Conservation (phyloP, 2,797 vertebrate genomes). For the Monodelphis domestica region DNA sequence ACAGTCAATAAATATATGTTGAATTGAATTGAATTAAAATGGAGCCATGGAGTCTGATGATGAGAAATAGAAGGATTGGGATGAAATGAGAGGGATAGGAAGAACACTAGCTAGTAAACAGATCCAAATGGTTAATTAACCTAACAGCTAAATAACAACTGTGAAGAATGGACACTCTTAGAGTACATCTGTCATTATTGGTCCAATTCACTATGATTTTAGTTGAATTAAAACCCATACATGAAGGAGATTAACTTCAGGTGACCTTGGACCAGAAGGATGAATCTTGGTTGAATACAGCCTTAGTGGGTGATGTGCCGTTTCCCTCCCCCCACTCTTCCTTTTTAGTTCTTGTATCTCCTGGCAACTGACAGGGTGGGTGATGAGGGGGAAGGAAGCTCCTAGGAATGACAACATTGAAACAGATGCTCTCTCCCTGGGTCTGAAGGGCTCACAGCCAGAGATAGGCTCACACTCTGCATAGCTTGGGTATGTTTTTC, state of each 20-base stretch:
- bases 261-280: neutral
- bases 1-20: neutral
- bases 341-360: constrained; percentile 27
- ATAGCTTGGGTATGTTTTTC: neutral
- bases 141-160: constrained; percentile 8
- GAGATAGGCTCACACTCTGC: neutral
- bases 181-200: neutral
- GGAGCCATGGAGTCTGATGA: constrained; percentile 11
- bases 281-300: neutral
- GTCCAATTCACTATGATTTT: neutral
- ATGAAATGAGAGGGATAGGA: neutral
- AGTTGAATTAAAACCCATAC: constrained; percentile 21
- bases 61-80: neutral
- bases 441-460: neutral
- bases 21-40: neutral
- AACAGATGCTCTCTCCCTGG: neutral
- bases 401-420: neutral
- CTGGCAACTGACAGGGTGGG: constrained; percentile 11
- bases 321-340: neutral
- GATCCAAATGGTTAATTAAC: constrained; percentile 3
- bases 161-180: neutral
- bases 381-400: neutral
- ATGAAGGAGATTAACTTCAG: neutral
- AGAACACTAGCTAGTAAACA: neutral
- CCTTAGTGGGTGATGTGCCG: neutral